Evolutionary conservation across 2,888 invertebrate species (phyloP).

Genomic region (Habroteleia sp.): DNA sequence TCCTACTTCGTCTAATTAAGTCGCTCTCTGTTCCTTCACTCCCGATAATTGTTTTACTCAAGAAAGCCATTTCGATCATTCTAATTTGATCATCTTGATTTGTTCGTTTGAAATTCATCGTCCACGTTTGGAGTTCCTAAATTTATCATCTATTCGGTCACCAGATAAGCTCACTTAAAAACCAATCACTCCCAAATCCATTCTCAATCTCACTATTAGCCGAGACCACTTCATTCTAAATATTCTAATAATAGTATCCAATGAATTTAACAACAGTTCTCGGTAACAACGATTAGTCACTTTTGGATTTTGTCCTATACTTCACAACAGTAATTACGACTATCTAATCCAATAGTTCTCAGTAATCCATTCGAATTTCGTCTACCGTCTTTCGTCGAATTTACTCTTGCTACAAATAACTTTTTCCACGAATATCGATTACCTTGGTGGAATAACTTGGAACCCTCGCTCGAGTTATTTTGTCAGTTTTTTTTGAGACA

Average conservation of each 20-base stretch:
- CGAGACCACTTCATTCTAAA: conserved; percentile 2
- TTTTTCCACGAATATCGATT: conserved; percentile 12
- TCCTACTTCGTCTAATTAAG: too few relatives aligned
- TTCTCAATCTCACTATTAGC: conserved; percentile 2
- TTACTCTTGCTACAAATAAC: too few relatives aligned
- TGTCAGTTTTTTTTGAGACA: conserved; percentile 6
- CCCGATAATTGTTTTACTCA: too few relatives aligned
- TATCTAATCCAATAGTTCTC: conserved; percentile 24
- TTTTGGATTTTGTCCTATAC: conserved; percentile 23
- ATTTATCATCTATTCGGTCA: neutral
- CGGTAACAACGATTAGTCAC: conserved; percentile 43
- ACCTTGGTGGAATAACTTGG: neutral
- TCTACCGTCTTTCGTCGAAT: neutral
- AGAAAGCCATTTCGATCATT: too few relatives aligned
- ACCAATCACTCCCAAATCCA: conserved; percentile 1
- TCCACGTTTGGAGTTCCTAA: neutral
- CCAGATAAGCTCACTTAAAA: neutral
- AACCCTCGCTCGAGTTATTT: conserved; percentile 5
- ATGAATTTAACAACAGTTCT: conserved; percentile 21
- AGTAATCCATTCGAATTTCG: conserved; percentile 19
- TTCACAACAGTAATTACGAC: conserved; percentile 33
- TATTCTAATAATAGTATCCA: conserved; percentile 21
- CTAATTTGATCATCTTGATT: too few relatives aligned
- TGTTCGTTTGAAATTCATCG: neutral
- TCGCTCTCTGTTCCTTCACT: too few relatives aligned